phyloP scores from a whole-genome alignment of 1,140 invertebrate species.

The Aphelinus atriplicis region DNA sequence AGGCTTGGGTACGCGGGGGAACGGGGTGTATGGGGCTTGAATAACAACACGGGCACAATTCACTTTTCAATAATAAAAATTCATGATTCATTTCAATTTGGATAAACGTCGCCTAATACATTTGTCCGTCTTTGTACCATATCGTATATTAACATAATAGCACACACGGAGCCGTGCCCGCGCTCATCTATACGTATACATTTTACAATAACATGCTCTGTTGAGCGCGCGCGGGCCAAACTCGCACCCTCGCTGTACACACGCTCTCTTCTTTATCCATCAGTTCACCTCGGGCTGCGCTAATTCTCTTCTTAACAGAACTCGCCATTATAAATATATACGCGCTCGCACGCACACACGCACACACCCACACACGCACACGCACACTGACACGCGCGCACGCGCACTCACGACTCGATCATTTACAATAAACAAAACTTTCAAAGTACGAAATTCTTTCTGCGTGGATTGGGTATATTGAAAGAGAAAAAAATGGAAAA shows the following conservation, averaged over 20 bases:
- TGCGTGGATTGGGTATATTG: too few species aligned
- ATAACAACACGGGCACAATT: too few species aligned
- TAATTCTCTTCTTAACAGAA: not conserved
- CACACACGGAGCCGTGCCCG: slow-evolving; percentile 46
- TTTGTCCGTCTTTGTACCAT: slow-evolving; percentile 64
- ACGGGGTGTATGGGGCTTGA: too few species aligned
- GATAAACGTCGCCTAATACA: slow-evolving; percentile 63
- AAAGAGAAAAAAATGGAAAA: too few species aligned
- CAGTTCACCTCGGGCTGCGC: not conserved
- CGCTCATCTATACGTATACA: slow-evolving; percentile 40
- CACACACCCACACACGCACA: too few species aligned
- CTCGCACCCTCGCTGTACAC: not conserved
- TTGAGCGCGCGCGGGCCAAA: not conserved
- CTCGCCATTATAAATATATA: not conserved
- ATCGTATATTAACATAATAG: slow-evolving; percentile 58
- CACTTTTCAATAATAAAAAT: slow-evolving; percentile 59
- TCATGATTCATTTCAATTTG: slow-evolving; percentile 62
- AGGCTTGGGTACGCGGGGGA: too few species aligned
- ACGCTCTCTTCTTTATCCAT: not conserved
- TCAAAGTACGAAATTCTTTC: too few species aligned
- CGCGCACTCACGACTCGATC: not conserved
- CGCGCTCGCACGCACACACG: too few species aligned
- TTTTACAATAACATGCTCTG: slow-evolving; percentile 31
- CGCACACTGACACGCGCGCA: too few species aligned
- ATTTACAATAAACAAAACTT: too few species aligned